Evolutionary conservation across 2,797 vertebrate species (phyloP).

Genomic region (Danio kyathit): DNA sequence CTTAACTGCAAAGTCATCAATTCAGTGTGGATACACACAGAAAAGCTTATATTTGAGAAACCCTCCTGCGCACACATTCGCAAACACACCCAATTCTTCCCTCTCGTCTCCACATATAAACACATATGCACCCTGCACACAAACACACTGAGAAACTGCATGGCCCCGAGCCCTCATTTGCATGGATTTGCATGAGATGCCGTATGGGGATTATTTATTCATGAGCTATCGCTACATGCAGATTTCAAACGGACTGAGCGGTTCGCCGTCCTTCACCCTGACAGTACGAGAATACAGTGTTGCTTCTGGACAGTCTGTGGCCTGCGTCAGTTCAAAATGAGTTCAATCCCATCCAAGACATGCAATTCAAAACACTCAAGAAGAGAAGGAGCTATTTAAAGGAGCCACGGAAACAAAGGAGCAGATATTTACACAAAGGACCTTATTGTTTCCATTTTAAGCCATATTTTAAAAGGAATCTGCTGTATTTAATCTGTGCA

Average conservation of each 20-base stretch:
- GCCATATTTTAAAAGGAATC: not conserved
- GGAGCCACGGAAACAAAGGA: not conserved
- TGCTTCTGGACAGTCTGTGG: slow-evolving; percentile 31
- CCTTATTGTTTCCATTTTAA: slow-evolving; percentile 10
- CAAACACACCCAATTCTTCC: slow-evolving; percentile 46
- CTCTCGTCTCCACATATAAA: slow-evolving; percentile 35
- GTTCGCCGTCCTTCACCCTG: slow-evolving; percentile 57
- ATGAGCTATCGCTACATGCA: slow-evolving; percentile 65
- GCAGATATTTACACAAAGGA: slow-evolving; percentile 1
- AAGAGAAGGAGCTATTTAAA: slow-evolving; percentile 11
- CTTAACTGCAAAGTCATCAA: slow-evolving; percentile 57
- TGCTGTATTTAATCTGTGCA: not conserved
- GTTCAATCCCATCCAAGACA: slow-evolving; percentile 21
- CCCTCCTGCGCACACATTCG: slow-evolving; percentile 24
- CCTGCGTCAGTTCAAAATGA: slow-evolving; percentile 36
- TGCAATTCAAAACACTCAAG: slow-evolving; percentile 3
- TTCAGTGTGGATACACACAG: slow-evolving; percentile 37
- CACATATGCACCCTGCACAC: slow-evolving; percentile 51
- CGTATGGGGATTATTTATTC: slow-evolving; percentile 67
- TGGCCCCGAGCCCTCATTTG: slow-evolving; percentile 65
- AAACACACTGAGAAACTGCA: slow-evolving; percentile 54
- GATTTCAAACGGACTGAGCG: slow-evolving; percentile 64
- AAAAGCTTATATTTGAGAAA: slow-evolving; percentile 43
- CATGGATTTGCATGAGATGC: slow-evolving; percentile 68
- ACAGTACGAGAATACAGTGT: slow-evolving; percentile 15